Conservation (phyloP, 2,113 vertebrate species). For the Natator depressus region DNA sequence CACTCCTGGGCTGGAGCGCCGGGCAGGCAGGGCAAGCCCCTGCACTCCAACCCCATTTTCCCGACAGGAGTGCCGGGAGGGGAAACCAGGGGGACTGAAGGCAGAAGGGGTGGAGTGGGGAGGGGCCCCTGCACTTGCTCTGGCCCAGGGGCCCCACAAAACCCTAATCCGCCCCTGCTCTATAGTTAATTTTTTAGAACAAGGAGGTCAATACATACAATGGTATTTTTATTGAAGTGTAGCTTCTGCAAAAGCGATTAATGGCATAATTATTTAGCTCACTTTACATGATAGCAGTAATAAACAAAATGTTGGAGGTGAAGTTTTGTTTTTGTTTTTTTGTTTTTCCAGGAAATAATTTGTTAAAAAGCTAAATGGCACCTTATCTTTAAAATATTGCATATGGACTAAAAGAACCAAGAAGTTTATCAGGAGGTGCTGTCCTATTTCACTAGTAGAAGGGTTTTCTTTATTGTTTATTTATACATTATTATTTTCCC, state of each 20-base stretch:
- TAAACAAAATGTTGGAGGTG: constrained; percentile 18
- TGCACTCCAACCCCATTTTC: too few species aligned
- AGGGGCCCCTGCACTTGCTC: too few species aligned
- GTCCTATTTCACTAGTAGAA: neutral
- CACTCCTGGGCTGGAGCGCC: too few species aligned
- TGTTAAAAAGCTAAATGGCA: constrained; percentile 2
- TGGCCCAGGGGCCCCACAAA: too few species aligned
- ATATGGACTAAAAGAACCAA: fast-evolving
- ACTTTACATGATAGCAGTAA: neutral
- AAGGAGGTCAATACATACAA: neutral
- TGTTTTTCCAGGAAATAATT: neutral
- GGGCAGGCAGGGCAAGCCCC: too few species aligned
- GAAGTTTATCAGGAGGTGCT: neutral
- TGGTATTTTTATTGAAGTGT: neutral
- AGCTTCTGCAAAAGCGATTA: constrained; percentile 8
- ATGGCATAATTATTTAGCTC: constrained; percentile 44
- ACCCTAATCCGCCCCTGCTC: neutral
- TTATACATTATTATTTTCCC: neutral
- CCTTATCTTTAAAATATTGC: neutral
- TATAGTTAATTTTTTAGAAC: constrained; percentile 15
- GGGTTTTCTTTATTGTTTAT: neutral
- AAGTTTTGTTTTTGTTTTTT: neutral
- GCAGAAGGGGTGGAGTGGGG: too few species aligned
- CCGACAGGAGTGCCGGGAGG: too few species aligned
- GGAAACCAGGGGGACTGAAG: too few species aligned